phyloP scores from a whole-genome alignment of 2,113 vertebrate genomes.

The Phylloscopus whistleri region DNA sequence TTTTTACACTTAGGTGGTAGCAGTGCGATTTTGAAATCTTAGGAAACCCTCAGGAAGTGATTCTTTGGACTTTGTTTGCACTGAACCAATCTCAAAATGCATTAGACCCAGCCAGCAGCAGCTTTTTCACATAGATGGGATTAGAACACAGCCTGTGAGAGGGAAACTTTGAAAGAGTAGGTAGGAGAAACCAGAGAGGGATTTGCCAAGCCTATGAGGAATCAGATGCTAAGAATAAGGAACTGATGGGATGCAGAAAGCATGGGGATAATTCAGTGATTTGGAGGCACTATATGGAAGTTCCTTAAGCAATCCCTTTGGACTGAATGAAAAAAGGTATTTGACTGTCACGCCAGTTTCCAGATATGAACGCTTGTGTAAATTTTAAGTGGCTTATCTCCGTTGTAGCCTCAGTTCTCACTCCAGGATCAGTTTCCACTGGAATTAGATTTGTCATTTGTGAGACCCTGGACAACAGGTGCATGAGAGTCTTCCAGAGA shows the following conservation, averaged over 20 bases:
- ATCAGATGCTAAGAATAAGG: not conserved
- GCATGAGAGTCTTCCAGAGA: not conserved
- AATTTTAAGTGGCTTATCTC: not conserved
- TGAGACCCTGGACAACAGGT: not conserved
- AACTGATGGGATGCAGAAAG: not conserved
- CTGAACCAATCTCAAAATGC: not conserved
- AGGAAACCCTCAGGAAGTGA: not conserved
- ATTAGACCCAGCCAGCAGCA: not conserved
- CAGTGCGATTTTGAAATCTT: not conserved
- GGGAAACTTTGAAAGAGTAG: not conserved
- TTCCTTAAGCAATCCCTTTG: not conserved
- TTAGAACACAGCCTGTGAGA: rapidly evolving
- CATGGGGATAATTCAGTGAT: not conserved
- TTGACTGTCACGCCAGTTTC: not conserved
- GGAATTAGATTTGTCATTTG: not conserved
- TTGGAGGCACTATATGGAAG: not conserved
- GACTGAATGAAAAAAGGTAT: not conserved
- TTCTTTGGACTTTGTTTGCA: not conserved
- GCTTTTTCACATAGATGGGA: not conserved
- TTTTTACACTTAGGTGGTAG: not conserved
- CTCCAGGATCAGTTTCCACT: not conserved
- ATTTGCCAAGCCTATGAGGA: not conserved
- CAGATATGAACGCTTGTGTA: not conserved
- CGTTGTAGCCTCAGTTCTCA: not conserved
- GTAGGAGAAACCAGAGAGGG: not conserved